Evolutionary conservation across 1,140 invertebrate species (phyloP).

Genomic region (Brachionus rotundiformis): DNA sequence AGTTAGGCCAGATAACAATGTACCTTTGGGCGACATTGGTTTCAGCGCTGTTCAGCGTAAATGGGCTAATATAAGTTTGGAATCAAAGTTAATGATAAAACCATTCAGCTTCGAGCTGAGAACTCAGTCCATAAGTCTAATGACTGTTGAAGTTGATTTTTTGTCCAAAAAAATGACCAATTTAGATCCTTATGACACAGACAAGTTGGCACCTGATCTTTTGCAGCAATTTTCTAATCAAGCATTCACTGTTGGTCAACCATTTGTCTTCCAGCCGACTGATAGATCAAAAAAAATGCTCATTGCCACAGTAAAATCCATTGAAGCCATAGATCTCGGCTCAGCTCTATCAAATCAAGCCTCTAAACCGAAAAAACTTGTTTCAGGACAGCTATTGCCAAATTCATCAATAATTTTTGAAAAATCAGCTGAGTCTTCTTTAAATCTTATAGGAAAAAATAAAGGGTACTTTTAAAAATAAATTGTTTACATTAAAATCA

Average conservation of each 20-base stretch:
- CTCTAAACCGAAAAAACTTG: constrained; percentile 17
- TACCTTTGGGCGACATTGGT: constrained; percentile 78
- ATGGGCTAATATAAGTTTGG: constrained; percentile 89
- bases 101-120: constrained; percentile 73
- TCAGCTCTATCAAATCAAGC: constrained; percentile 72
- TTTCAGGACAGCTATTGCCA: constrained; percentile 67
- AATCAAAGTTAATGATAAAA: constrained; percentile 79
- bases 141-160: constrained; percentile 87
- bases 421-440: constrained; percentile 75
- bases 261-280: constrained; percentile 57
- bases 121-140: constrained; percentile 78
- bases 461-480: constrained; percentile 58
- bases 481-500: neutral
- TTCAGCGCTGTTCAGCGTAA: constrained; percentile 86
- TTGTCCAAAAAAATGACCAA: constrained; percentile 82
- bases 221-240: constrained; percentile 82
- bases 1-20: constrained; percentile 72
- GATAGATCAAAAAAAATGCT: constrained; percentile 80
- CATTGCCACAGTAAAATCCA: constrained; percentile 79
- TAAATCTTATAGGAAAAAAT: constrained; percentile 65
- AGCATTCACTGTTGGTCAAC: constrained; percentile 86
- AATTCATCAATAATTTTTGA: constrained; percentile 88
- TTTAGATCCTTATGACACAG: constrained; percentile 86
- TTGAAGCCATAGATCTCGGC: constrained; percentile 83
- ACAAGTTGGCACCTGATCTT: constrained; percentile 92